Percentiles rank a stretch among this genome's conserved stretches.
phyloP scores from a whole-genome alignment of 2,113 vertebrate genomes.

The Macrotus californicus region DNA sequence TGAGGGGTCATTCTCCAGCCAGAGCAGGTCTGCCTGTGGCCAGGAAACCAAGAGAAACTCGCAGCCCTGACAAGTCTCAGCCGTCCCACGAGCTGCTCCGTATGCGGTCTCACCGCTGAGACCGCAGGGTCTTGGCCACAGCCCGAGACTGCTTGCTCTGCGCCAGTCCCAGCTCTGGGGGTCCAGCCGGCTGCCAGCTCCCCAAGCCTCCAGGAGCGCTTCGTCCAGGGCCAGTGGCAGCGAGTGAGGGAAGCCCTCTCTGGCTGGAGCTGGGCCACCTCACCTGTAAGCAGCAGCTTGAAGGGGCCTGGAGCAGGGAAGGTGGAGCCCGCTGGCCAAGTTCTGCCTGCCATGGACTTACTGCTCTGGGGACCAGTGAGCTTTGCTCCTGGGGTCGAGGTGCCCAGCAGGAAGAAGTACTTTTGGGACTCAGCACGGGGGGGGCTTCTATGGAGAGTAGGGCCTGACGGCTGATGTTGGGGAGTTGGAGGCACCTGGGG shows the following conservation, averaged over 20 bases:
- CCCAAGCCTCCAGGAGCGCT: not conserved
- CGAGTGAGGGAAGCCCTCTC: not conserved
- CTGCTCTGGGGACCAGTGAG: not conserved
- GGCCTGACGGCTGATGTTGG: not conserved
- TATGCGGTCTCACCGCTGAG: not conserved
- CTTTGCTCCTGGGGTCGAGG: not conserved
- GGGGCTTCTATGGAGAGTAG: not conserved
- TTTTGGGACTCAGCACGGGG: not conserved
- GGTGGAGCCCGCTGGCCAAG: not conserved
- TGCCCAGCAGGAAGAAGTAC: not conserved
- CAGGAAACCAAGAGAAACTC: constrained; percentile 38
- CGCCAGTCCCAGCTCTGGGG: not conserved
- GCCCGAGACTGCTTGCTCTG: not conserved
- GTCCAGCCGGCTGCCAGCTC: not conserved
- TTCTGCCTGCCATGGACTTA: not conserved
- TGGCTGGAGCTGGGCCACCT: not conserved
- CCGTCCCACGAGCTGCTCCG: not conserved
- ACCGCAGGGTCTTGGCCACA: not conserved
- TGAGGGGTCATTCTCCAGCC: constrained; percentile 50
- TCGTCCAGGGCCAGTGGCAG: not conserved
- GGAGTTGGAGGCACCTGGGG: not conserved
- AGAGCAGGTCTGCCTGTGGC: constrained; percentile 30
- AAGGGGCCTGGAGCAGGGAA: not conserved
- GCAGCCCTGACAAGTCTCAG: not conserved
- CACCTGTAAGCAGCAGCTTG: not conserved